These are phyloP conservation scores for Galeopterus variegatus DNA, from an alignment of 2,113 vertebrate genomes.

Conservation along the genomic window DNA sequence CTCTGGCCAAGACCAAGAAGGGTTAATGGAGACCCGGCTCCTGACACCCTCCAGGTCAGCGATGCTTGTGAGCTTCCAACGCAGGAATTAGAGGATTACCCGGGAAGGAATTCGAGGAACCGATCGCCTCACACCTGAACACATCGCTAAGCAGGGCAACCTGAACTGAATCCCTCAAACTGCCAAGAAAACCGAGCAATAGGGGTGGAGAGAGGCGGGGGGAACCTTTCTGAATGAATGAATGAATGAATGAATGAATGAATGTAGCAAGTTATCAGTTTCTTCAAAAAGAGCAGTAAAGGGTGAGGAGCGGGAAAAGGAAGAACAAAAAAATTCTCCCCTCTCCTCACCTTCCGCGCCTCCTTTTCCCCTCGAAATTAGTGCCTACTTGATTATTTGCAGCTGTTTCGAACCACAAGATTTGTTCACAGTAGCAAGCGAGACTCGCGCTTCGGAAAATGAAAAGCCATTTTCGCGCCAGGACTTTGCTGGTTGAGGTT, in stretches of 20 bases:
- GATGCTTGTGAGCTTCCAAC: conserved; percentile 87
- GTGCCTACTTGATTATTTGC: conserved; percentile 80
- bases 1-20: conserved; percentile 89
- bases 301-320: conserved; percentile 38
- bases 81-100: conserved; percentile 90
- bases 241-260: background rate
- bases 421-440: conserved; percentile 84
- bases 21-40: conserved; percentile 94
- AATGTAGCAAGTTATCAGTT: background rate
- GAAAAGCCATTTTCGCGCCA: conserved; percentile 85
- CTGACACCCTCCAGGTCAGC: conserved; percentile 91
- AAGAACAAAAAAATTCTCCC: conserved; percentile 31
- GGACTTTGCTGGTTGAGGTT: conserved; percentile 77
- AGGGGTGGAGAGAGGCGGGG: no score
- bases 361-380: background rate
- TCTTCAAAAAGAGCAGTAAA: background rate
- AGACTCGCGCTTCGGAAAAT: conserved; percentile 80
- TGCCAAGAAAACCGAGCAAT: conserved; percentile 66
- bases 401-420: conserved; percentile 85
- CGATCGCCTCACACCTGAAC: conserved; percentile 85
- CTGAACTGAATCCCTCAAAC: conserved; percentile 61
- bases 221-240: background rate
- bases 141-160: conserved; percentile 78
- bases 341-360: background rate
- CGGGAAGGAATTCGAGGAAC: conserved; percentile 86